These are phyloP conservation scores for Chamaea fasciata DNA, from an alignment of 2,113 vertebrate genomes.

Conservation along the genomic window DNA sequence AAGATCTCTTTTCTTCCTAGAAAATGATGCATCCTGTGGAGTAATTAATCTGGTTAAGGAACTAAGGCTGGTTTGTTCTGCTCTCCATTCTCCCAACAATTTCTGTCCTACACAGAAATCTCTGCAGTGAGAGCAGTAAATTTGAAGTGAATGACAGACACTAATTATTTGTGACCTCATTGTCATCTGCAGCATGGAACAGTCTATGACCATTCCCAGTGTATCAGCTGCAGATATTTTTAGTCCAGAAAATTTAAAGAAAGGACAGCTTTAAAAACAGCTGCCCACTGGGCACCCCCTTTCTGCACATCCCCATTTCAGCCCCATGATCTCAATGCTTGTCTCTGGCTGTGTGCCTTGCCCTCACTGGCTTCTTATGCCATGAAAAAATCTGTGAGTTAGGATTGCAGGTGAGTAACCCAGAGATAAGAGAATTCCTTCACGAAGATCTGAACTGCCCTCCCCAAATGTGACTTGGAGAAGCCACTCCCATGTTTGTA, in stretches of 20 bases:
- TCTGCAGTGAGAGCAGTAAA: slow-evolving; percentile 27
- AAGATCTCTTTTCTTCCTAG: neutral
- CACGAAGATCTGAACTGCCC: neutral
- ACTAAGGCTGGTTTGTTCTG: neutral
- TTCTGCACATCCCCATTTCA: neutral
- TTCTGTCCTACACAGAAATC: slow-evolving; percentile 10
- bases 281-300: neutral
- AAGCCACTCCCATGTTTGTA: neutral
- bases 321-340: neutral
- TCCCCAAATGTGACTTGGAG: neutral
- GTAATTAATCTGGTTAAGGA: slow-evolving; percentile 47
- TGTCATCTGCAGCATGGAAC: neutral
- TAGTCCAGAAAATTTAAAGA: neutral
- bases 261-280: neutral
- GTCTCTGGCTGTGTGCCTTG: neutral
- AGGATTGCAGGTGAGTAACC: neutral
- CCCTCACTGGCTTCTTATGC: neutral
- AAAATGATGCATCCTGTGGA: slow-evolving; percentile 11
- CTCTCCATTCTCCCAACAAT: neutral
- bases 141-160: slow-evolving; percentile 10
- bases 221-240: neutral
- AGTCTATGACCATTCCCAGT: neutral
- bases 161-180: slow-evolving; percentile 54
- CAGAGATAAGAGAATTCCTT: neutral
- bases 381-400: neutral